Conservation (phyloP, 2,113 vertebrate species). For the Triplophysa tibetana region DNA sequence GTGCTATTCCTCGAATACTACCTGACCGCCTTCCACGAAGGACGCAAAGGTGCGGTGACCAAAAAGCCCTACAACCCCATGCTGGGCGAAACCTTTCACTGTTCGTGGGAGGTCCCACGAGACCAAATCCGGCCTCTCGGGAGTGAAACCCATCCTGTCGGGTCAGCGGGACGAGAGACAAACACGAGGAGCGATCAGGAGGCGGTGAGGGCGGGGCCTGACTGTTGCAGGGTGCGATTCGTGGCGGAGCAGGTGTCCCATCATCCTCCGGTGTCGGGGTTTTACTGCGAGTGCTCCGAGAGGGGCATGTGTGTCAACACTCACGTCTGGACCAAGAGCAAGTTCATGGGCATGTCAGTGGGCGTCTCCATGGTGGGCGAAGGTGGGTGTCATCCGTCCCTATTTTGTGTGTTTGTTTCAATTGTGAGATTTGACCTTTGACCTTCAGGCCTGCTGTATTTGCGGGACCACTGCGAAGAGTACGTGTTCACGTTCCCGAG, state of each 20-base stretch:
- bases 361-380: slow-evolving; percentile 97
- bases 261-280: slow-evolving; percentile 91
- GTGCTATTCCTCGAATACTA: slow-evolving; percentile 95
- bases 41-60: slow-evolving; percentile 91
- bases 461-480: slow-evolving; percentile 89
- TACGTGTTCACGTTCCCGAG: slow-evolving; percentile 93
- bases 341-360: slow-evolving; percentile 98
- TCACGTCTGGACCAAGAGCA: slow-evolving; percentile 97
- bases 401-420: background rate
- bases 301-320: slow-evolving; percentile 87
- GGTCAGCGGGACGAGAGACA: slow-evolving; percentile 42
- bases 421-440: background rate
- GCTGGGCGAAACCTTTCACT: slow-evolving; percentile 93
- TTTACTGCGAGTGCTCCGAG: slow-evolving; percentile 96
- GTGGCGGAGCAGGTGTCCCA: slow-evolving; percentile 96
- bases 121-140: slow-evolving; percentile 79
- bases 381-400: slow-evolving; percentile 71
- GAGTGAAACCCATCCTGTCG: slow-evolving; percentile 65
- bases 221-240: slow-evolving; percentile 84
- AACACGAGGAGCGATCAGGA: slow-evolving; percentile 62
- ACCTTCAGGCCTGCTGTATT: slow-evolving; percentile 77
- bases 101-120: slow-evolving; percentile 91
- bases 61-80: slow-evolving; percentile 98
- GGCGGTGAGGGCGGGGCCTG: slow-evolving; percentile 59
- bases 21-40: slow-evolving; percentile 93